phyloP scores from a whole-genome alignment of 2,888 invertebrate species.

The Tromatobia lineatoria region DNA sequence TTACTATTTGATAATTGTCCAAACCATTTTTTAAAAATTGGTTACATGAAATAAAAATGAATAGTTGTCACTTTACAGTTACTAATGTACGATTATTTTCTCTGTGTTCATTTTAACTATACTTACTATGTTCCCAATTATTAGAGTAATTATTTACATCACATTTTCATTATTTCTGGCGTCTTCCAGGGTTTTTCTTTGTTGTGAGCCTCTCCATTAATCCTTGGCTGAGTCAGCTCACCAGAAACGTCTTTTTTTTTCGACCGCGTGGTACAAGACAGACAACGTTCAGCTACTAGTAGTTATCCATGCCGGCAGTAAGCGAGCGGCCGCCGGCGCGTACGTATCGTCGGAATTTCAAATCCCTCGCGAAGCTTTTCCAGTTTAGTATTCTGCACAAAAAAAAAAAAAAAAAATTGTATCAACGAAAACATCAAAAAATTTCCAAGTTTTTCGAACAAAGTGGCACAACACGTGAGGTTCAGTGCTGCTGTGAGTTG shows the following conservation, averaged over 20 bases:
- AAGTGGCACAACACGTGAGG: constrained; percentile 16
- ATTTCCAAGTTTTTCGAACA: not conserved
- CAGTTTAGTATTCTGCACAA: not conserved
- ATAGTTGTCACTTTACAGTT: too few relatives aligned
- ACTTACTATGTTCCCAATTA: too few relatives aligned
- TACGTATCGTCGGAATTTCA: constrained; percentile 55
- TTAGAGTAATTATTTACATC: too few relatives aligned
- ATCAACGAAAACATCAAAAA: not conserved
- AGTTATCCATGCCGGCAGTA: constrained; percentile 59
- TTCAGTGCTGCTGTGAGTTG: constrained; percentile 36
- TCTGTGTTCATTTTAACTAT: too few relatives aligned
- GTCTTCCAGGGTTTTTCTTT: not conserved
- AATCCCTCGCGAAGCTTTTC: not conserved
- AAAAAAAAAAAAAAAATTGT: not conserved
- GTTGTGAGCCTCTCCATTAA: constrained; percentile 11
- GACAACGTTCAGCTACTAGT: constrained; percentile 19
- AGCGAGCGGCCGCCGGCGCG: constrained; percentile 56
- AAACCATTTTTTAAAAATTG: too few relatives aligned
- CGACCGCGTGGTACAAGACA: constrained; percentile 21
- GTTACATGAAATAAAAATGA: too few relatives aligned
- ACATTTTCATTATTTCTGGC: too few relatives aligned
- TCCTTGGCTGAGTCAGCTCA: constrained; percentile 25
- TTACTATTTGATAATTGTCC: too few relatives aligned
- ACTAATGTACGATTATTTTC: too few relatives aligned
- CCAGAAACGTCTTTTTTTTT: constrained; percentile 22